Evolutionary conservation across 2,888 invertebrate genomes (phyloP).

Genomic region (Augochlorella aurata): DNA sequence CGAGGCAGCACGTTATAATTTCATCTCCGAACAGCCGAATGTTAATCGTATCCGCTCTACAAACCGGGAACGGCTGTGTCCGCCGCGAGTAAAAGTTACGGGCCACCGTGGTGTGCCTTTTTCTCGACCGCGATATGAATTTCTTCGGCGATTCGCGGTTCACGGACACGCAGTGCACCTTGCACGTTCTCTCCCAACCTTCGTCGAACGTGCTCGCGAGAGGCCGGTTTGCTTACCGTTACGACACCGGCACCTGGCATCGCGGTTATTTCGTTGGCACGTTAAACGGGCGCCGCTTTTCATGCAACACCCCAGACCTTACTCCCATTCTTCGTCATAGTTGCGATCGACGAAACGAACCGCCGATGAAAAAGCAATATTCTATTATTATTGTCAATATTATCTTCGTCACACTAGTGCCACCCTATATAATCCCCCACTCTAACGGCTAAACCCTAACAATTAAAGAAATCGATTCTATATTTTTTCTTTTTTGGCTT

Average conservation of each 20-base stretch:
- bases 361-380: too few relatives aligned
- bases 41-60: background rate
- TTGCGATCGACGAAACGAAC: background rate
- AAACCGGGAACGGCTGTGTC: background rate
- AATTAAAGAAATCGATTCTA: too few relatives aligned
- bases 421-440: too few relatives aligned
- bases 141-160: constrained; percentile 7
- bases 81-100: background rate
- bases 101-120: background rate
- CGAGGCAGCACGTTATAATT: constrained; percentile 9
- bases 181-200: constrained; percentile 14
- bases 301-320: background rate
- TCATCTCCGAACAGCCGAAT: constrained; percentile 2
- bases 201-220: background rate
- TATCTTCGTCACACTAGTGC: too few relatives aligned
- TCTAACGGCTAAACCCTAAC: too few relatives aligned
- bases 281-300: background rate
- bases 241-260: background rate
- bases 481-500: too few relatives aligned
- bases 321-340: background rate
- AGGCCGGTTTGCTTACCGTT: constrained; percentile 22
- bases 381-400: too few relatives aligned
- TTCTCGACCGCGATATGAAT: background rate
- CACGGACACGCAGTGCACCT: constrained; percentile 24
- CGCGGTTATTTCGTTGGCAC: background rate